A percentile compares a stretch with the other conserved stretches of the same genome.
Conservation (phyloP, 2,113 vertebrate genomes). For the Myotis lucifugus region DNA sequence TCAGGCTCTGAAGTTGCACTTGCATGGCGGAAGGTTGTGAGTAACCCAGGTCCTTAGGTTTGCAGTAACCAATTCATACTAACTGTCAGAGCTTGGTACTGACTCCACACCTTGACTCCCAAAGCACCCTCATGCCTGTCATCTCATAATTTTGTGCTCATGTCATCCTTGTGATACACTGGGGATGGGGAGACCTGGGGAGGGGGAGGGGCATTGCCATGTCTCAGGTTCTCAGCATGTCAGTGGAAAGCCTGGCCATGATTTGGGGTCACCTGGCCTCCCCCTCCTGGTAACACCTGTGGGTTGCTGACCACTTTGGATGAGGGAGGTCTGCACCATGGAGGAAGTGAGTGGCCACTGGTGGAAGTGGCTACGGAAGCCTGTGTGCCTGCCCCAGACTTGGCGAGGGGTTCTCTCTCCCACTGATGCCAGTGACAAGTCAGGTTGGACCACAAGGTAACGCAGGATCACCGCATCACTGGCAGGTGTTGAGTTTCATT, state of each 20-base stretch:
- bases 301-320: too few relatives aligned
- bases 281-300: neutral
- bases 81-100: neutral
- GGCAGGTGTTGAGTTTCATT: neutral
- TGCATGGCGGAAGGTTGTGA: neutral
- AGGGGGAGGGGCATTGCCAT: neutral
- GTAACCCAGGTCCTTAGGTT: neutral
- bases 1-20: neutral
- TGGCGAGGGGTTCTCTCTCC: neutral
- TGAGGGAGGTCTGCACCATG: neutral
- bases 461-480: fast-evolving
- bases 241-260: neutral
- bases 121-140: neutral
- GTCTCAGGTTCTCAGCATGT: neutral
- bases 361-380: neutral
- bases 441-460: neutral
- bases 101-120: neutral
- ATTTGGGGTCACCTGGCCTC: neutral
- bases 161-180: neutral
- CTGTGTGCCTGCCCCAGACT: neutral
- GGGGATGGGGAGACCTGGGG: too few relatives aligned
- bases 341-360: neutral
- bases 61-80: neutral
- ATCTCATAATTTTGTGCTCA: neutral
- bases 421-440: neutral